Percentiles rank a stretch among this genome's conserved stretches.
These are phyloP conservation scores for Carcina quercana DNA, from an alignment of 2,888 invertebrate species.

Conservation along the genomic window DNA sequence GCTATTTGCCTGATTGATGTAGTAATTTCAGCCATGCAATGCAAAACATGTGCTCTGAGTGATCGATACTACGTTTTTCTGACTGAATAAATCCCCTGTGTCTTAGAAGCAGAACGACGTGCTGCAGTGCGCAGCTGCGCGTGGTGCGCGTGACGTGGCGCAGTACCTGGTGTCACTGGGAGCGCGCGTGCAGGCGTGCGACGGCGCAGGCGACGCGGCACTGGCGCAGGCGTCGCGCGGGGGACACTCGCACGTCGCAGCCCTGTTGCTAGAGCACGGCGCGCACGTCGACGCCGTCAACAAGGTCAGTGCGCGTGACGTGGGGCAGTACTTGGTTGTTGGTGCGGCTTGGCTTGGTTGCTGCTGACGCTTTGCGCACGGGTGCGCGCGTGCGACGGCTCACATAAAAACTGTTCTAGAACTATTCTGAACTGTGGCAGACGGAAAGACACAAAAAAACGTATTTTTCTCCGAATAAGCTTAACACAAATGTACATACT, in stretches of 20 bases:
- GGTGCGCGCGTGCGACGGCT: too few relatives aligned
- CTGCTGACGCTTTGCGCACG: too few relatives aligned
- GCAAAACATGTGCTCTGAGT: neutral
- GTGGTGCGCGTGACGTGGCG: slow-evolving; percentile 73
- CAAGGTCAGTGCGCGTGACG: slow-evolving; percentile 74
- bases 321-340: too few relatives aligned
- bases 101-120: slow-evolving; percentile 84
- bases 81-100: slow-evolving; percentile 10
- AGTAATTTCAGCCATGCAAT: too few relatives aligned
- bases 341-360: too few relatives aligned
- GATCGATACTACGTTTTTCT: neutral
- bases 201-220: slow-evolving; percentile 82
- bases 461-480: too few relatives aligned
- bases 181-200: slow-evolving; percentile 77
- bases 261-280: slow-evolving; percentile 78
- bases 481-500: too few relatives aligned
- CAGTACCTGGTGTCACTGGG: slow-evolving; percentile 75
- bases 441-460: too few relatives aligned
- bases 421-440: too few relatives aligned
- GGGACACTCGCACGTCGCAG: slow-evolving; percentile 79
- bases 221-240: slow-evolving; percentile 84
- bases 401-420: too few relatives aligned
- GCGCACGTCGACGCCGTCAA: slow-evolving; percentile 80
- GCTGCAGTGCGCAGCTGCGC: slow-evolving; percentile 84
- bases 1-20: too few relatives aligned